Evolutionary conservation across 2,113 vertebrate species (phyloP).

Genomic region (Anoura caudifer): DNA sequence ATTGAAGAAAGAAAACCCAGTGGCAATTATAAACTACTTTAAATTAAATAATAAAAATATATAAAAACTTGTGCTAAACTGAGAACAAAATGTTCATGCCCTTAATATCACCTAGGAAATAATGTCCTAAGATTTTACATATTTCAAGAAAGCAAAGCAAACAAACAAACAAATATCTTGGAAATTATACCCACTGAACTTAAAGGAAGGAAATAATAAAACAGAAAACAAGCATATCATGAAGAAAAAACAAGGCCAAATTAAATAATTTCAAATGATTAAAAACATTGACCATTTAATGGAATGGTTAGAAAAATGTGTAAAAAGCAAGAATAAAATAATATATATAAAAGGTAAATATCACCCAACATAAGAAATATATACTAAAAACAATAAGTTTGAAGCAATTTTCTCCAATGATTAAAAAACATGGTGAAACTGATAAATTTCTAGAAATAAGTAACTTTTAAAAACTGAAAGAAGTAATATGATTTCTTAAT

Average conservation of each 20-base stretch:
- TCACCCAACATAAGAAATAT: not conserved
- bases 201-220: not conserved
- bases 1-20: not conserved
- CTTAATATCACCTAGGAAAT: not conserved
- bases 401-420: not conserved
- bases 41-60: not conserved
- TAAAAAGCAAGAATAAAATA: not conserved
- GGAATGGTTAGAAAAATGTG: not conserved
- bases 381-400: not conserved
- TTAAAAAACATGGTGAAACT: not conserved
- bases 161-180: not conserved
- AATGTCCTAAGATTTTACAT: not conserved
- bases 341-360: not conserved
- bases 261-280: not conserved
- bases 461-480: not conserved
- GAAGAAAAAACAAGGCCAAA: not conserved
- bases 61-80: not conserved
- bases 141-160: not conserved
- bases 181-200: not conserved
- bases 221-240: not conserved
- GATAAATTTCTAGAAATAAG: not conserved
- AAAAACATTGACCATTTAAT: not conserved
- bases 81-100: not conserved
- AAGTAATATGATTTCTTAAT: not conserved
- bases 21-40: not conserved